Percentiles rank a stretch among this genome's conserved stretches.
Conservation (phyloP, 2,113 vertebrate genomes). For the Gavia stellata region DNA sequence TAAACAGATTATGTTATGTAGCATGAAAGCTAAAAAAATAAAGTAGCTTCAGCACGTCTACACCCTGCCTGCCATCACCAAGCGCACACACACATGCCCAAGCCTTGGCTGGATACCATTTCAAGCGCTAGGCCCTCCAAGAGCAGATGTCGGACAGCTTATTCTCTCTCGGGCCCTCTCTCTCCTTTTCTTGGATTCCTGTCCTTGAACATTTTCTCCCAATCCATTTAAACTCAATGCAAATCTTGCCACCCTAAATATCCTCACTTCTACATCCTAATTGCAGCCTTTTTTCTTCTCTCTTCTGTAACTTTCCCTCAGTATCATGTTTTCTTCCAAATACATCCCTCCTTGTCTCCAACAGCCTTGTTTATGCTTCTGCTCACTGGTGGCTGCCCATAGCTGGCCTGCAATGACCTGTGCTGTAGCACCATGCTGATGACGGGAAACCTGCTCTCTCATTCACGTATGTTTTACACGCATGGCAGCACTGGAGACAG, state of each 20-base stretch:
- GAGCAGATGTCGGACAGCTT: neutral
- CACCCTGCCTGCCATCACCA: neutral
- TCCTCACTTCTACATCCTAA: neutral
- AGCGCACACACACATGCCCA: neutral
- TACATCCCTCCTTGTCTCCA: neutral
- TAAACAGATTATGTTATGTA: constrained; percentile 52
- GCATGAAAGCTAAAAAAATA: constrained; percentile 13
- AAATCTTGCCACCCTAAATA: neutral
- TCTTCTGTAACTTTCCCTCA: neutral
- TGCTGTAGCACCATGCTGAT: neutral
- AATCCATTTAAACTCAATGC: neutral
- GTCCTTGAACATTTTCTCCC: neutral
- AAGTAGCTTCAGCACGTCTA: neutral
- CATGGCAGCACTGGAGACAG: neutral
- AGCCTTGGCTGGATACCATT: neutral
- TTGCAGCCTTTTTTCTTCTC: neutral
- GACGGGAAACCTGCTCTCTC: neutral
- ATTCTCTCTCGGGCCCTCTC: neutral
- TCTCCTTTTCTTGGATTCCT: neutral
- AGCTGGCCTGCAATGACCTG: neutral
- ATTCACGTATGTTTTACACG: accelerated
- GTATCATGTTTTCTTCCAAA: neutral
- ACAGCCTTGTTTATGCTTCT: neutral
- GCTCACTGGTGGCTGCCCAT: accelerated
- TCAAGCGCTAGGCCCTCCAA: neutral